phyloP scores from a whole-genome alignment of 2,113 vertebrate species.

The Corydoras maculifer region DNA sequence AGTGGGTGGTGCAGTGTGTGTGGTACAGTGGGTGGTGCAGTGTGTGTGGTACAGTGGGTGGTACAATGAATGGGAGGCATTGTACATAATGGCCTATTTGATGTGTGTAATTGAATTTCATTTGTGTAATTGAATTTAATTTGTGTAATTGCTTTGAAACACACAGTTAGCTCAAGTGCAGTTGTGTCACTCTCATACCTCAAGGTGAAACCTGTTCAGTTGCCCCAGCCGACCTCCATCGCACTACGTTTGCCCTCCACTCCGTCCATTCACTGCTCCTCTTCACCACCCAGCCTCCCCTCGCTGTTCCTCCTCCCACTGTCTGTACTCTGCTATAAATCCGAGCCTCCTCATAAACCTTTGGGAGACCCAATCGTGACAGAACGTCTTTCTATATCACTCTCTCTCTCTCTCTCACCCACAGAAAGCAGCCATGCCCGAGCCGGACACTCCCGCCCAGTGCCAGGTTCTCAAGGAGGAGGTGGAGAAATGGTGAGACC shows the following conservation, averaged over 20 bases:
- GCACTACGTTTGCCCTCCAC: background rate
- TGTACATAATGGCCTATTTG: too few species aligned
- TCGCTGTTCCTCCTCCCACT: slow-evolving; percentile 5
- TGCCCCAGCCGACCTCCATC: too few species aligned
- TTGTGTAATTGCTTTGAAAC: too few species aligned
- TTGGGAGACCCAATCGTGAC: background rate
- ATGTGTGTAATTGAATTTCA: too few species aligned
- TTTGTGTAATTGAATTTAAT: too few species aligned
- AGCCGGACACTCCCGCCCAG: slow-evolving; percentile 34
- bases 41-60: too few species aligned
- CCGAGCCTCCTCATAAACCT: background rate
- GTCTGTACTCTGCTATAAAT: slow-evolving; percentile 28
- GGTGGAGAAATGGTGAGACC: slow-evolving; percentile 42
- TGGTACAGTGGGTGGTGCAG: too few species aligned
- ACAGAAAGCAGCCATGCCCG: slow-evolving; percentile 25
- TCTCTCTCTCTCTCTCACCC: background rate
- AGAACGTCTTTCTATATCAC: background rate
- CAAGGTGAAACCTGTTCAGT: too few species aligned
- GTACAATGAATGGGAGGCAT: too few species aligned
- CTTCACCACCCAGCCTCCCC: background rate
- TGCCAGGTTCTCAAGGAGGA: slow-evolving; percentile 37
- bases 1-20: too few species aligned
- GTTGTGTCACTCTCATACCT: too few species aligned
- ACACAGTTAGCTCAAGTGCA: too few species aligned
- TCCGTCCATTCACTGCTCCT: slow-evolving; percentile 50